Percentiles rank a stretch among this genome's conserved stretches.
phyloP scores from a whole-genome alignment of 2,113 vertebrate genomes.

The Cygnus atratus region DNA sequence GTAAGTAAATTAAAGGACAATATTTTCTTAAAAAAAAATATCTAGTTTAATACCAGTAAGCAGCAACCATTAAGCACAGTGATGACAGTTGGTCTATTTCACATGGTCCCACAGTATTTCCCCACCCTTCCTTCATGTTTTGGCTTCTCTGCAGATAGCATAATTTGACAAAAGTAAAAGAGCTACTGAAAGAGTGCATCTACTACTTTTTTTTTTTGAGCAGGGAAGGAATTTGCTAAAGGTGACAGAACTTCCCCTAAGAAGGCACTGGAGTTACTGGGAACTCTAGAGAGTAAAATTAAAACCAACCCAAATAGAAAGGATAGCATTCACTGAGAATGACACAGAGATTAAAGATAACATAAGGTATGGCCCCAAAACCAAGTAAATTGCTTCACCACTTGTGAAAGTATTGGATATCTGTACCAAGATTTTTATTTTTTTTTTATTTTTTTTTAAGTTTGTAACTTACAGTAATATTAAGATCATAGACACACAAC shows the following conservation, averaged over 20 bases:
- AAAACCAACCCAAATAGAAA: not conserved
- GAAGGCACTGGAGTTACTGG: not conserved
- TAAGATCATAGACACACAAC: too few relatives aligned
- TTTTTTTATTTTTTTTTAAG: not conserved
- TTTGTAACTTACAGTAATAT: not conserved
- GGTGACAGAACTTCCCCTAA: not conserved
- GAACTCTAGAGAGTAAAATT: not conserved
- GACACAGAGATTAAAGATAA: not conserved
- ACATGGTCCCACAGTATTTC: not conserved
- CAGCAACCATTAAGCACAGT: not conserved
- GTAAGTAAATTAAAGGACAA: not conserved
- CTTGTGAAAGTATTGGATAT: not conserved
- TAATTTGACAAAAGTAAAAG: not conserved
- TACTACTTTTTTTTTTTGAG: not conserved
- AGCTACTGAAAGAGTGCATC: not conserved
- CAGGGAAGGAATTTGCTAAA: not conserved
- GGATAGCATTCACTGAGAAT: not conserved
- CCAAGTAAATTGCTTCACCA: not conserved
- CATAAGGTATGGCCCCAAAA: not conserved
- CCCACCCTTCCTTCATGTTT: not conserved
- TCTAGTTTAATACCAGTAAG: not conserved
- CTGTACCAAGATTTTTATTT: not conserved
- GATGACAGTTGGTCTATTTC: not conserved
- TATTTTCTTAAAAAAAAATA: not conserved
- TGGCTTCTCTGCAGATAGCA: not conserved